phyloP scores from a whole-genome alignment of 1,140 invertebrate species.

The Hestina assimilis region DNA sequence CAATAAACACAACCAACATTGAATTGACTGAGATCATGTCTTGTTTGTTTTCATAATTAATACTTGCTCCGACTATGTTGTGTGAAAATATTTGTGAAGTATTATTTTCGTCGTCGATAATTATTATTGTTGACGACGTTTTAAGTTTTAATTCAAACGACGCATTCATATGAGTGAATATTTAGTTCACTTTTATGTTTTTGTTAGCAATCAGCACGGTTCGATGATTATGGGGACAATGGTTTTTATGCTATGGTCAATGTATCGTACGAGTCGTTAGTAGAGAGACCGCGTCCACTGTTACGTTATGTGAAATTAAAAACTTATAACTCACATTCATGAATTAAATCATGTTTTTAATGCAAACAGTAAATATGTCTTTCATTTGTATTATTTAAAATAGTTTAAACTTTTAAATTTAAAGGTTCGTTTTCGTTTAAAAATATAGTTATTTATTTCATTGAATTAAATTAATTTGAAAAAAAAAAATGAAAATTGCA shows the following conservation, averaged over 20 bases:
- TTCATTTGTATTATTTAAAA: constrained; percentile 1
- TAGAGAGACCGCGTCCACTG: constrained; percentile 16
- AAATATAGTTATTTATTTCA: background rate
- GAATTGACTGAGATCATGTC: constrained; percentile 20
- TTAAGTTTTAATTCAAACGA: background rate
- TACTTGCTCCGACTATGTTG: constrained; percentile 36
- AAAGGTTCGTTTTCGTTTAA: background rate
- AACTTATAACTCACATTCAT: constrained; percentile 35
- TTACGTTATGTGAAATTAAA: constrained; percentile 11
- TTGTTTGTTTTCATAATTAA: constrained; percentile 19
- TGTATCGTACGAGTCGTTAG: constrained; percentile 44
- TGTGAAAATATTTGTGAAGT: constrained; percentile 38
- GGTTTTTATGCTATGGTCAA: constrained; percentile 41
- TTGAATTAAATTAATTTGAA: too few species aligned
- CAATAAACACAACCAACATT: constrained; percentile 26
- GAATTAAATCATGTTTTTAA: constrained; percentile 38
- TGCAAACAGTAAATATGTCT: constrained; percentile 44
- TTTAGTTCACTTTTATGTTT: constrained; percentile 8
- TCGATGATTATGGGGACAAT: constrained; percentile 41
- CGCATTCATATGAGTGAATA: constrained; percentile 1
- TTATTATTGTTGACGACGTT: background rate
- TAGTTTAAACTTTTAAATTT: background rate
- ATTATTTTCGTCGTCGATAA: constrained; percentile 19
- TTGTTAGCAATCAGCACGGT: constrained; percentile 19
- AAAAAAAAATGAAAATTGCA: too few species aligned